Percentiles rank a stretch among this genome's conserved stretches.
These are phyloP conservation scores for Mesochorus sp. DNA, from an alignment of 2,888 invertebrate genomes.

Conservation along the genomic window DNA sequence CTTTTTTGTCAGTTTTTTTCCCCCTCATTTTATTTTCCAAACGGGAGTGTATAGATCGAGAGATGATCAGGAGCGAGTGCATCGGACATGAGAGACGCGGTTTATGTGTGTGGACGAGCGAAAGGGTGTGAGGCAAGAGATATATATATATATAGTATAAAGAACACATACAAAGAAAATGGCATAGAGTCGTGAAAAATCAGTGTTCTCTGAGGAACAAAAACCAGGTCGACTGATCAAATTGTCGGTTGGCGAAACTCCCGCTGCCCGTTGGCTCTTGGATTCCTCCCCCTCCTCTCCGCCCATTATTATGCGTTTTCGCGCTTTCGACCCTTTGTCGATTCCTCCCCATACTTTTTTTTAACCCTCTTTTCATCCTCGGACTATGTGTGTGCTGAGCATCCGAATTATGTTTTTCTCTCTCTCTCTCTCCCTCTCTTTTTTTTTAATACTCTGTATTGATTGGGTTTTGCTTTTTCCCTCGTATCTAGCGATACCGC, in stretches of 20 bases:
- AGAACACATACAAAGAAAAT: background rate
- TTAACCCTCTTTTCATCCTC: slow-evolving; percentile 9
- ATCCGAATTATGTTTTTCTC: slow-evolving; percentile 30
- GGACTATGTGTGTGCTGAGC: background rate
- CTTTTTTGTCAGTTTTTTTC: slow-evolving; percentile 15
- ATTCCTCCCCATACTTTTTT: slow-evolving; percentile 8
- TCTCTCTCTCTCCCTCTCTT: background rate
- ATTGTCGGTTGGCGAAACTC: slow-evolving; percentile 33
- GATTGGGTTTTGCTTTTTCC: slow-evolving; percentile 1
- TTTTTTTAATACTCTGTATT: background rate
- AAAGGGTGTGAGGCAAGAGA: background rate
- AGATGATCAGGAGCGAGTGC: slow-evolving; percentile 41
- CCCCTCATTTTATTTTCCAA: slow-evolving; percentile 48
- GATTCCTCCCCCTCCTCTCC: background rate
- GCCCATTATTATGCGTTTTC: slow-evolving; percentile 53
- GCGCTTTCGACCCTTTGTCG: slow-evolving; percentile 51
- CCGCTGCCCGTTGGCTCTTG: slow-evolving; percentile 18
- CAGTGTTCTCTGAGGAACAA: slow-evolving; percentile 49
- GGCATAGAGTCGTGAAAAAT: slow-evolving; percentile 51
- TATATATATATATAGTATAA: background rate
- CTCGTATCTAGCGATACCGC: background rate
- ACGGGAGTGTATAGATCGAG: slow-evolving; percentile 34
- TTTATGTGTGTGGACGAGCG: background rate
- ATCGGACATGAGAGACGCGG: slow-evolving; percentile 41
- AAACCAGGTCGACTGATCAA: slow-evolving; percentile 51